Conservation (phyloP, 2,113 vertebrate genomes). For the Ursus arctos region DNA sequence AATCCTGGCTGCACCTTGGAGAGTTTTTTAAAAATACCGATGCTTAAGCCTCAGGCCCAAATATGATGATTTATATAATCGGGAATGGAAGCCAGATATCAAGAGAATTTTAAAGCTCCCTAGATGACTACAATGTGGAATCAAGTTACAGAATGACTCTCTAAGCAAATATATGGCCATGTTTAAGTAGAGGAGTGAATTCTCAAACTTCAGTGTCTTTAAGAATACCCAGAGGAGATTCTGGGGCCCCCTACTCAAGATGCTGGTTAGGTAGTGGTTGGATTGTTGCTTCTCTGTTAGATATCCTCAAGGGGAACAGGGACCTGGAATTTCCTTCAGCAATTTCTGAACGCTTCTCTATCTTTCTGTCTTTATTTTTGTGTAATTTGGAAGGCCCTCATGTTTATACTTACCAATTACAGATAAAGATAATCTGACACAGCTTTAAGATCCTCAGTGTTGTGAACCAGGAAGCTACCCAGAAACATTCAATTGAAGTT, state of each 20-base stretch:
- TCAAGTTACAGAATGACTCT: slow-evolving; percentile 24
- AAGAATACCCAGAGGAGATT: not conserved
- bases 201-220: not conserved
- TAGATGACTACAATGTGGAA: not conserved
- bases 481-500: not conserved
- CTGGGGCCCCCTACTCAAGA: not conserved
- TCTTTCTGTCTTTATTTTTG: not conserved
- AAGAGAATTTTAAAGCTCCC: not conserved
- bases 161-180: not conserved
- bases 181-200: not conserved
- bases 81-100: not conserved
- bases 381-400: not conserved
- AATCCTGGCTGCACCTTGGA: not conserved
- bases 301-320: not conserved
- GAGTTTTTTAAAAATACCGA: not conserved
- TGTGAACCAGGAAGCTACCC: not conserved
- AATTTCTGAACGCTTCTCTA: not conserved
- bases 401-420: not conserved
- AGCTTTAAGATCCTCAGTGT: not conserved
- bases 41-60: not conserved
- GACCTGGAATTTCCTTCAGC: not conserved
- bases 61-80: slow-evolving; percentile 36
- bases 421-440: not conserved
- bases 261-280: not conserved
- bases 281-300: not conserved